phyloP scores from a whole-genome alignment of 2,888 invertebrate species.

The Oegoconia quadripuncta region DNA sequence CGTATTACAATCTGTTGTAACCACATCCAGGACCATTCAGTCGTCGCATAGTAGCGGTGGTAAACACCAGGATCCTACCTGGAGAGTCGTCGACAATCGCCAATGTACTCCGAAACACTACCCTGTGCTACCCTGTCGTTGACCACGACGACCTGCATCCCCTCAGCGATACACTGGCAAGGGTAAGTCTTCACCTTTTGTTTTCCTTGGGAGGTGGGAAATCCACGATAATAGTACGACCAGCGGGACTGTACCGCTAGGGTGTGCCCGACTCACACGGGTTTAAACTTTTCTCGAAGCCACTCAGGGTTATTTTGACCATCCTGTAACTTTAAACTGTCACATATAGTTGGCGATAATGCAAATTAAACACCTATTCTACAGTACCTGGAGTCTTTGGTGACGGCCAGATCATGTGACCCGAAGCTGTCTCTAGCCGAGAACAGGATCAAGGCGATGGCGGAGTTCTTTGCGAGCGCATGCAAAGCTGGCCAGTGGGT shows the following conservation, averaged over 20 bases:
- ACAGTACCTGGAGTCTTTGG: constrained; percentile 86
- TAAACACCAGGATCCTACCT: constrained; percentile 56
- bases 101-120: constrained; percentile 79
- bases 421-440: constrained; percentile 83
- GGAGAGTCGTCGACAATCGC: constrained; percentile 72
- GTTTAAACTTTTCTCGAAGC: too few species aligned
- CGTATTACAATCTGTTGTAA: too few species aligned
- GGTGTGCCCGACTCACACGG: too few species aligned
- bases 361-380: too few species aligned
- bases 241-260: too few species aligned
- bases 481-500: constrained; percentile 95
- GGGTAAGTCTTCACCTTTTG: constrained; percentile 73
- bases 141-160: constrained; percentile 81
- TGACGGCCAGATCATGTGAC: constrained; percentile 86
- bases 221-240: too few species aligned
- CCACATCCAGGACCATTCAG: constrained; percentile 46
- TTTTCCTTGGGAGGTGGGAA: too few species aligned
- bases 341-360: too few species aligned
- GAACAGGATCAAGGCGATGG: constrained; percentile 86
- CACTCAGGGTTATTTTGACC: too few species aligned
- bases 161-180: constrained; percentile 86
- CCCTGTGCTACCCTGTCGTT: constrained; percentile 90
- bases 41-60: constrained; percentile 71
- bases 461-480: constrained; percentile 86
- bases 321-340: too few species aligned